Conservation (phyloP, 1,140 invertebrate genomes). For the Latrodectus geometricus region DNA sequence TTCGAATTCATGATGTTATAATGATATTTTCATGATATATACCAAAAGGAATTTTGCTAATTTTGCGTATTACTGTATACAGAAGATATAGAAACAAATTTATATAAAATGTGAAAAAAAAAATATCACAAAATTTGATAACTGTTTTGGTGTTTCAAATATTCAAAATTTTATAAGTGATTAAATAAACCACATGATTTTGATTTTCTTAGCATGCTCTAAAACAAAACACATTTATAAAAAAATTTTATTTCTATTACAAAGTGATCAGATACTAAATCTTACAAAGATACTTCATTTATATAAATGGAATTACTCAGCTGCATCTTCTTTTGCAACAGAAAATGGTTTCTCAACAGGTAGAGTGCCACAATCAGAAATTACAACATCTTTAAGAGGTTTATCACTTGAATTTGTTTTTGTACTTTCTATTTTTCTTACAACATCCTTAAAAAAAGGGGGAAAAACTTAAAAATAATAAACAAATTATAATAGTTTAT, state of each 20-base stretch:
- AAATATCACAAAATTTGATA: no score
- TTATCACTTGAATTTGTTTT: conserved; percentile 69
- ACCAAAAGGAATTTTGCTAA: no score
- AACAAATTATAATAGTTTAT: conserved; percentile 8
- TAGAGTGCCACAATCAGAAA: conserved; percentile 66
- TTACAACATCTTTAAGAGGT: conserved; percentile 70
- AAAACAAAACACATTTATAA: neutral
- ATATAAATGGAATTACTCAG: conserved; percentile 70
- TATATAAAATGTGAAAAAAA: no score
- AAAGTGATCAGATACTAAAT: conserved; percentile 31
- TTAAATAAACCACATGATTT: no score
- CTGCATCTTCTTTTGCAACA: conserved; percentile 85
- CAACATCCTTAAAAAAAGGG: conserved; percentile 71
- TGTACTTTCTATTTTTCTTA: conserved; percentile 72
- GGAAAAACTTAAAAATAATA: conserved; percentile 18
- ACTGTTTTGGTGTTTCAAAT: no score
- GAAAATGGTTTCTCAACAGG: conserved; percentile 68
- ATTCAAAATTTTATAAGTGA: no score
- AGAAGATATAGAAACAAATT: no score
- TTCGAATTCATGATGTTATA: no score
- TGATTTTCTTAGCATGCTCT: no score
- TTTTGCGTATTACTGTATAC: no score
- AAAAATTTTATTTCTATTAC: conserved; percentile 34
- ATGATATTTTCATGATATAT: no score
- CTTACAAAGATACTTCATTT: no score